Evolutionary conservation across 2,888 invertebrate genomes (phyloP).

Genomic region (Calameuta pallipes): DNA sequence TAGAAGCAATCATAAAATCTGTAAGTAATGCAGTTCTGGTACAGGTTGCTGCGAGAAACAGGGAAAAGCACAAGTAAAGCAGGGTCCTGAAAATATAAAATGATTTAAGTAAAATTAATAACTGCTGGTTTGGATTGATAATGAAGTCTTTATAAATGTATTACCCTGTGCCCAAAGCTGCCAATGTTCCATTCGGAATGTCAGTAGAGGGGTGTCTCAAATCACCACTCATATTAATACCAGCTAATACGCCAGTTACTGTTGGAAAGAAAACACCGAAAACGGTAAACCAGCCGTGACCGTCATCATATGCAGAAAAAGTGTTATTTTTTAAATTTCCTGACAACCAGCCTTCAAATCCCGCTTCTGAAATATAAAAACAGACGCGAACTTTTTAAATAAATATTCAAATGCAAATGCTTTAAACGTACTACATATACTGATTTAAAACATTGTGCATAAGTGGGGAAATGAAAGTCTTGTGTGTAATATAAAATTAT

Average conservation of each 20-base stretch:
- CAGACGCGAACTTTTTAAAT: conserved; percentile 16
- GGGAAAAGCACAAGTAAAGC: conserved; percentile 88
- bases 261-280: conserved; percentile 99
- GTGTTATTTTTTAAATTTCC: conserved; percentile 85
- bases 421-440: not conserved
- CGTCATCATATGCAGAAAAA: conserved; percentile 81
- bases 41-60: conserved; percentile 92
- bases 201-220: conserved; percentile 90
- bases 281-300: conserved; percentile 93
- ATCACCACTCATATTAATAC: conserved; percentile 99
- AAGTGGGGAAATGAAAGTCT: not conserved
- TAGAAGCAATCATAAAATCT: conserved; percentile 93
- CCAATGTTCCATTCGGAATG: conserved; percentile 94
- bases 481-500: not conserved
- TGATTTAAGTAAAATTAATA: conserved; percentile 28
- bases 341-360: conserved; percentile 89
- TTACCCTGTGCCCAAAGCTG: conserved; percentile 91
- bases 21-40: conserved; percentile 75
- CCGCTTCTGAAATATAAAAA: conserved; percentile 71
- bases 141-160: conserved; percentile 6
- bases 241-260: conserved; percentile 95
- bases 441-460: not conserved
- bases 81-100: conserved; percentile 74
- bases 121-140: not conserved
- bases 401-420: not conserved